Evolutionary conservation across 2,113 vertebrate genomes (phyloP), one percentile per base, ranked within the genome.

Genomic region (Acanthochromis polyacanthus): DNA sequence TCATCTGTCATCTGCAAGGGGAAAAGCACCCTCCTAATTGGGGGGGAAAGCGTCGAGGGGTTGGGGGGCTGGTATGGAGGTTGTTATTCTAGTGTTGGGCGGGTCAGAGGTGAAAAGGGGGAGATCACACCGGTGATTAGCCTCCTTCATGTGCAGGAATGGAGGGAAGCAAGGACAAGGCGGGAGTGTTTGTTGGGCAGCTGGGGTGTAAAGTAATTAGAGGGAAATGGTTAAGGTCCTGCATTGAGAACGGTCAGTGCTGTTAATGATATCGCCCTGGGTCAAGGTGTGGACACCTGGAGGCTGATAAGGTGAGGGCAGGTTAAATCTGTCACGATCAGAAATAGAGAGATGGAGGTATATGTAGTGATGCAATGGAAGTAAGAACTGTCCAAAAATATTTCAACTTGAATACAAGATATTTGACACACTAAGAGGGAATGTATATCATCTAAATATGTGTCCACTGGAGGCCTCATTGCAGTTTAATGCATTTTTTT

Each of bases 21-120:
- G 82, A 88, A 91, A 91, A 88, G 90, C 89, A 77, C 89, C 82
- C 85, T 84, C 81, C 90, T 93, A 93, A 94, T 93, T 93, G 84
- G 85, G 60, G 55, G 80, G 82, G 65, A 32, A 71, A 75, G 80
- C 65, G 23, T 80, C 14, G 57, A 78, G 90, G 88, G 78, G 75
- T 72, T 62, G 82, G 75, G 80, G 79, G 72, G 76, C 72, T 59
- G 91, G 86, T 85, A 69, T 84, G 80, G 87, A 87, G 75, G 88
- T 89, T 90, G 89, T 93, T 93, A 89, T 93, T 93, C 74, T 93
- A 90, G 92, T 93, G 92, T 92, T 61, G 84, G 61, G 25, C 22
- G 81, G 88, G 91, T 94, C 86, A 93, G 78, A 92, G 91, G 93
- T 93, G 81, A 85, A 87, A 88, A 86, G 64, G 81, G 86, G 89